phyloP scores from a whole-genome alignment of 2,888 invertebrate genomes.

The Apodemia duryi region DNA sequence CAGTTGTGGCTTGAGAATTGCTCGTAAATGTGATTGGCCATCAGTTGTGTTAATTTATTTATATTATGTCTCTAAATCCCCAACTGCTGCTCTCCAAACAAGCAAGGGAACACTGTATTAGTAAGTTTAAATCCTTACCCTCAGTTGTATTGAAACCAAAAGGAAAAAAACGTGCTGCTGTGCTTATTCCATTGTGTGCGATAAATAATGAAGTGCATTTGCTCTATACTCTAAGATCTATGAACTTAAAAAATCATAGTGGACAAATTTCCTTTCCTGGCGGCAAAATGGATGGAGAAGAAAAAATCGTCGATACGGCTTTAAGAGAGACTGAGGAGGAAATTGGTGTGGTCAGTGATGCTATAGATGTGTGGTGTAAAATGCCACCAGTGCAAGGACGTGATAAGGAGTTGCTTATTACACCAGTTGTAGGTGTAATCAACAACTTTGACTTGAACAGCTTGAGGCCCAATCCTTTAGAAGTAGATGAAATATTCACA shows the following conservation, averaged over 20 bases:
- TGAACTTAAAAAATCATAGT: slow-evolving; percentile 84
- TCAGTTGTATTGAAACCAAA: slow-evolving; percentile 49
- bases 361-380: slow-evolving; percentile 84
- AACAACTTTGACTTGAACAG: slow-evolving; percentile 68
- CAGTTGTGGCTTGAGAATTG: no score
- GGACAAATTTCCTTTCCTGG: slow-evolving; percentile 95
- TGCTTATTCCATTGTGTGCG: slow-evolving; percentile 90
- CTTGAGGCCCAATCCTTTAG: slow-evolving; percentile 81
- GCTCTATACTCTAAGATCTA: slow-evolving; percentile 89
- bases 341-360: slow-evolving; percentile 82
- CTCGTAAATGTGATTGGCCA: no score
- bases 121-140: slow-evolving; percentile 78
- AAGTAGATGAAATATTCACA: slow-evolving; percentile 89
- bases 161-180: slow-evolving; percentile 81
- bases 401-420: slow-evolving; percentile 76
- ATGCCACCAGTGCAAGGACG: slow-evolving; percentile 52
- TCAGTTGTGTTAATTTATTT: no score
- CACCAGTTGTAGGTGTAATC: slow-evolving; percentile 84
- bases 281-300: slow-evolving; percentile 85
- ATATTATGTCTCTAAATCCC: slow-evolving; percentile 52
- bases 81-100: slow-evolving; percentile 68
- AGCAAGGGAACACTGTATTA: slow-evolving; percentile 78
- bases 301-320: slow-evolving; percentile 84
- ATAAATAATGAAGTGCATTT: slow-evolving; percentile 84
- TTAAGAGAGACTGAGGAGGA: slow-evolving; percentile 94